Evolutionary conservation across 2,888 invertebrate species (phyloP), one percentile per base, ranked within the genome.

Genomic region (Nasonovia ribisnigri): DNA sequence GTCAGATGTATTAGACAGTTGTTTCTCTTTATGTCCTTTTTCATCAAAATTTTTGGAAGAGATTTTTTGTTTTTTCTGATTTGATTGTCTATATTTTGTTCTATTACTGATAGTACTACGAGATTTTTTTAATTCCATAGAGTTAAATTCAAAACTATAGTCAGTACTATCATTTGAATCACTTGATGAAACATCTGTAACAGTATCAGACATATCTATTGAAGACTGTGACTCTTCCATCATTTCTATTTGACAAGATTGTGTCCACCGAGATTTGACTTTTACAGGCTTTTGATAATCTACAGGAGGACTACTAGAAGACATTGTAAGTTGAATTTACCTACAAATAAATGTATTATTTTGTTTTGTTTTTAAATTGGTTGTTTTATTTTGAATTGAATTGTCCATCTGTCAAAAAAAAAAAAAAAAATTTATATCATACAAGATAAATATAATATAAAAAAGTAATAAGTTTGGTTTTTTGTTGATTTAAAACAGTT

Each of bases 211-310:
- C 84, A 86, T 90, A 29, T 93, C 90, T 60, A 93, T 90, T 60
- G 93, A 93, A 29, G 93, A 93, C 24, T 93, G 93, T 42, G 93
- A 90, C 42, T 87, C 91, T 46, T 88, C 94, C 60, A 94, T 94
- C 97, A 97, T 97, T 95, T 97, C 97, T 94, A 97, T 96, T 95
- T 98, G 98, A 95, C 97, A 97, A 1, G 97, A 97, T 94, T 97
- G 96, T 94, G 97, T 96, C 98, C 98, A 98, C 26, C 98, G 96
- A 26, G 97, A 97, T 95, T 98, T 98, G 0, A 98, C 97, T 96
- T 98, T 98, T 0, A 97, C 97, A 3, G 97, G 97, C 96, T 97
- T 97, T 86, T 90, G 90, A 90, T 51, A 87, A 93, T 93, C 90
- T n/a, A 86, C 90, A 24, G 26, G 51, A 86, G 60, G 51, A 87